Base-by-base conservation (phyloP, 1,140 invertebrate genomes). In the Diorhabda elongata region DNA sequence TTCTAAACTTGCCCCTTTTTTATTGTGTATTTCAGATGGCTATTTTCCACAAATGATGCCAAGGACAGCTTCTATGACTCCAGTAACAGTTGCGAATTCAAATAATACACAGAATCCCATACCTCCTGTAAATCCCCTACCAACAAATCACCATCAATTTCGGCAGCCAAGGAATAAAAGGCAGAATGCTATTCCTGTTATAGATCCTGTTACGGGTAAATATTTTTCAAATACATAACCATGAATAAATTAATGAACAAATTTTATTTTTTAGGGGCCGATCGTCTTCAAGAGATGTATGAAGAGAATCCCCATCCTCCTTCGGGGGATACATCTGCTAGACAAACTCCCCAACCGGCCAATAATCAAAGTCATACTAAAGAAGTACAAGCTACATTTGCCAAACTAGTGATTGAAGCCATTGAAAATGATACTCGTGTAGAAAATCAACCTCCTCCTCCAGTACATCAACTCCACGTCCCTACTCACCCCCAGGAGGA, bases 241-340 rank as follows among this genome's bases (percentile, higher is more conserved):
- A 26, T 26, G 26, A 26, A 26, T 26, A 26, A 26, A 26, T 26
- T 26, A 26, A 26, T 26, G 26, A 26, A 26, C 26, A 26, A 26
- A 26, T 26, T 26, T 26, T 26, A 26, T 26, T 26, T 26, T 26
- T 26, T 45, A 63, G 76, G 73, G 66, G 58, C 67, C 57, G 73
- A 80, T 69, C 73, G 71, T 70, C 69, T 78, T 59, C 67, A 74
- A 61, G 79, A 80, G 64, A 76, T 78, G 8, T 79, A 66, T 65
- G 74, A 77, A n/a, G 68, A 75, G 26, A 73, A 75, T 47, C 78
- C 78, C 3, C 78, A 78, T 75, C 76, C 78, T 0, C 66, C 76
- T 6, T 80, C 80, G 4, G 79, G 76, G 2, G 79, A 81, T 58
- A 80, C 80, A 5, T 80, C 79, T 3, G 80, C 80, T 5, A 71